Evolutionary conservation across 2,797 vertebrate species (phyloP), one percentile per base, ranked within the genome.

Genomic region (Phoeniculus purpureus): DNA sequence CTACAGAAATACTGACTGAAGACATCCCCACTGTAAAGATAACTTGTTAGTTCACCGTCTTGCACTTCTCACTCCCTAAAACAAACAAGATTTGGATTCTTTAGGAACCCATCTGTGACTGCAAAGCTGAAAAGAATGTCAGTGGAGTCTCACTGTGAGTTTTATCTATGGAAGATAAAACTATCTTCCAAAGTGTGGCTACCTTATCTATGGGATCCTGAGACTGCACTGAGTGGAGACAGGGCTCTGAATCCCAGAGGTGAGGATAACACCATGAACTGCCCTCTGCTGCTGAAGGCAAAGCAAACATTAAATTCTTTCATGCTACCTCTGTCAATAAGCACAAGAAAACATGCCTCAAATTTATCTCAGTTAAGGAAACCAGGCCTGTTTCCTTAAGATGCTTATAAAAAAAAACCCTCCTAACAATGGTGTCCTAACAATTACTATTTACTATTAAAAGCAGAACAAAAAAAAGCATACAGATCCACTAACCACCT

Each of bases 91-190:
- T 79, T 72, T 55, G 37, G n/a, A 86, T 72, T 45, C 32, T 43
- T 43, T 43, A 43, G 43, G 43, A 62, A 17, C 17, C 8, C 51
- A 27, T 7, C 59, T 37, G 12, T n/a, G 11, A 25, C 43, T 73
- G n/a, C 26, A 81, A 61, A 79, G 11, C 26, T 27, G 56, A 26
- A 31, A 34, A 71, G n/a, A 77, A 31, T 0, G 0, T 8, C 22
- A 60, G 29, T 1, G 14, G 80, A 74, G 45, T 48, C n/a, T 27
- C 21, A 32, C 1, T 0, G 0, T 10, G 60, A 56, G 19, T 48
- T 19, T 65, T 17, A 34, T 17, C 15, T 21, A 3, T 3, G 21
- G 50, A 68, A 84, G 12, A 67, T 62, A 3, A 12, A 32, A 48
- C 2, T 37, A 37, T 37, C 37, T 37, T 37, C 37, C 37, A 37